Percentiles rank a stretch among this genome's conserved stretches.
Conservation (phyloP, 2,888 invertebrate species). For the Syritta pipiens region DNA sequence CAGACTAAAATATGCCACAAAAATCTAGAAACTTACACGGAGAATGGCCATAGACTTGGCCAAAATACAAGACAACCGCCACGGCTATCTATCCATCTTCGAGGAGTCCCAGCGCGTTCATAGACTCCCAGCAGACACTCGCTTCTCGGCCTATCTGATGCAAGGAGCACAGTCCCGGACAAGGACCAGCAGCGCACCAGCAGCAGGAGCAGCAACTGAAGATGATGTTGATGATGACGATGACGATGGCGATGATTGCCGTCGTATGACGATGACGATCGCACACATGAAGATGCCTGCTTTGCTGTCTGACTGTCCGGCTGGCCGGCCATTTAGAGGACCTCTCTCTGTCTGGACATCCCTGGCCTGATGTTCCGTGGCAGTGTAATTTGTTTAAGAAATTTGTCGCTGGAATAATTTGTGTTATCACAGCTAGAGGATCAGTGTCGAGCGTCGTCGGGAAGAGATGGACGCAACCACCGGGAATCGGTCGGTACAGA, state of each 20-base stretch:
- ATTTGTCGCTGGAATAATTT: slow-evolving; percentile 68
- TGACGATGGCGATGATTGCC: slow-evolving; percentile 60
- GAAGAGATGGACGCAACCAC: too few relatives aligned
- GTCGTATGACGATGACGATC: slow-evolving; percentile 30
- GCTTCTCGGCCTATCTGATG: slow-evolving; percentile 42
- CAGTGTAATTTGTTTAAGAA: slow-evolving; percentile 66
- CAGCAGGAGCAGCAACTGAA: slow-evolving; percentile 27
- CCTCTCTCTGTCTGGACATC: slow-evolving; percentile 56
- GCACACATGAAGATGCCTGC: slow-evolving; percentile 33
- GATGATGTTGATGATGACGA: slow-evolving; percentile 52
- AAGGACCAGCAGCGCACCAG: slow-evolving; percentile 27
- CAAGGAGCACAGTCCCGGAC: slow-evolving; percentile 18
- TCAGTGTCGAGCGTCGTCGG: slow-evolving; percentile 63
- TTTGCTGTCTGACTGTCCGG: slow-evolving; percentile 10
- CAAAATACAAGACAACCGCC: slow-evolving; percentile 65
- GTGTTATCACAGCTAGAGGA: slow-evolving; percentile 65
- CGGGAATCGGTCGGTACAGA: slow-evolving; percentile 27
- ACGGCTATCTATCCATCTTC: slow-evolving; percentile 67
- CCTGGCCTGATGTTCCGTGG: slow-evolving; percentile 59
- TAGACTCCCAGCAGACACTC: slow-evolving; percentile 20
- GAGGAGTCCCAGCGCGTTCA: slow-evolving; percentile 2
- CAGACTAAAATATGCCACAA: slow-evolving; percentile 62
- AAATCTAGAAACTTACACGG: slow-evolving; percentile 63
- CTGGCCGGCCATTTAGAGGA: slow-evolving; percentile 41
- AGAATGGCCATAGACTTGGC: slow-evolving; percentile 24